These are phyloP conservation scores for Danionella cerebrum DNA, from an alignment of 2,113 vertebrate genomes.

Conservation along the genomic window DNA sequence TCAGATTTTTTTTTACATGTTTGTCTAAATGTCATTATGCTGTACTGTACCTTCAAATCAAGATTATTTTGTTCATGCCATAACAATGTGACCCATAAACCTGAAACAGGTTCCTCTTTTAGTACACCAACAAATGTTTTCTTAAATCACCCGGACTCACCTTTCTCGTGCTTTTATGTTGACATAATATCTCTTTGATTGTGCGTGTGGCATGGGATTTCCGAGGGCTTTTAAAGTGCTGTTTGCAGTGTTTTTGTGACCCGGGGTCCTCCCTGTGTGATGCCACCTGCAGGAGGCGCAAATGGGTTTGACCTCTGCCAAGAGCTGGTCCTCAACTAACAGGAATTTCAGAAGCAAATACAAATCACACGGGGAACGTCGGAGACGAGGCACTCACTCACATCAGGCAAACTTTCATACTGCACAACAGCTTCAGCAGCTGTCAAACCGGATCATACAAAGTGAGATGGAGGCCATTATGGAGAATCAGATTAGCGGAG, in stretches of 20 bases:
- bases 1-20: no score
- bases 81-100: not conserved
- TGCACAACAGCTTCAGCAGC: slow-evolving; percentile 4
- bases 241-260: not conserved
- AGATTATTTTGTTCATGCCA: no score
- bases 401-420: not conserved
- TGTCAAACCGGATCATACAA: slow-evolving; percentile 18
- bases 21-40: no score
- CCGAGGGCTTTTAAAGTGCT: slow-evolving; percentile 20
- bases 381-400: not conserved
- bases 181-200: not conserved
- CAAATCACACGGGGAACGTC: not conserved
- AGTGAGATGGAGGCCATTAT: slow-evolving; percentile 12
- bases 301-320: slow-evolving; percentile 28
- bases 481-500: slow-evolving; percentile 17
- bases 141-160: not conserved
- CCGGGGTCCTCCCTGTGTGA: slow-evolving; percentile 13
- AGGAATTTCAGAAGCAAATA: not conserved
- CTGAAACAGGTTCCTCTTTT: not conserved
- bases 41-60: no score
- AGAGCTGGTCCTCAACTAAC: not conserved
- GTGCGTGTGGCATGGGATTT: slow-evolving; percentile 2
- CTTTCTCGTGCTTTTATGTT: not conserved
- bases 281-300: slow-evolving; percentile 19
- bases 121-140: not conserved